Conservation (phyloP, 2,888 invertebrate genomes). For the Dryobota labecula region DNA sequence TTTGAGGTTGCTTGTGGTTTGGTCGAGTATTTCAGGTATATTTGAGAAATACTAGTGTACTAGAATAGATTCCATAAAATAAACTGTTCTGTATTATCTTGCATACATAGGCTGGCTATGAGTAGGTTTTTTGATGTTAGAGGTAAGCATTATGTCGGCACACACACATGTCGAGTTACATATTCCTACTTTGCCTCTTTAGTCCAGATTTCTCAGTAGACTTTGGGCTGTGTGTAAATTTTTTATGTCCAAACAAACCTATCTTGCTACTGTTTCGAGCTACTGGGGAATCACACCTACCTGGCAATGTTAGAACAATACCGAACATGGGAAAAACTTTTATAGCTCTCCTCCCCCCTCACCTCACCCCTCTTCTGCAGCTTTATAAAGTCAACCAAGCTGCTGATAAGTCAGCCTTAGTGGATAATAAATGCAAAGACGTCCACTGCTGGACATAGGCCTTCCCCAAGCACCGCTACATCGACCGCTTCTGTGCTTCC, state of each 20-base stretch:
- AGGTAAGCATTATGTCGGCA: neutral
- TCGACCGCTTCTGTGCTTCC: neutral
- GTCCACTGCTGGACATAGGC: too few relatives aligned
- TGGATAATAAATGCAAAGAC: too few relatives aligned
- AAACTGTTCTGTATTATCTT: neutral
- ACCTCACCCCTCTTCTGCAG: neutral
- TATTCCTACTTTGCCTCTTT: neutral
- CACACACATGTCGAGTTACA: neutral
- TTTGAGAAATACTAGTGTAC: neutral
- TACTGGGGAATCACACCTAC: too few relatives aligned
- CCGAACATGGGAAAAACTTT: neutral
- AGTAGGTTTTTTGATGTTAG: neutral
- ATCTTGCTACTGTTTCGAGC: neutral
- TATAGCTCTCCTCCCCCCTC: too few relatives aligned
- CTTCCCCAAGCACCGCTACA: too few relatives aligned
- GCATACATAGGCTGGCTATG: neutral
- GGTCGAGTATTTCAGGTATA: neutral
- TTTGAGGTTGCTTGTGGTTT: slow-evolving; percentile 5
- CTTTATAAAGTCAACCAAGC: neutral
- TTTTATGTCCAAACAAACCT: too few relatives aligned
- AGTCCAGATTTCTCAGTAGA: neutral
- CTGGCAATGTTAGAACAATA: neutral
- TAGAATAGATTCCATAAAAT: neutral
- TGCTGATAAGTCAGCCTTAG: neutral
- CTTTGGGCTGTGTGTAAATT: neutral